A percentile compares a stretch with the other conserved stretches of the same genome.
phyloP scores from a whole-genome alignment of 2,797 vertebrate species.

The Pangasius macronema region DNA sequence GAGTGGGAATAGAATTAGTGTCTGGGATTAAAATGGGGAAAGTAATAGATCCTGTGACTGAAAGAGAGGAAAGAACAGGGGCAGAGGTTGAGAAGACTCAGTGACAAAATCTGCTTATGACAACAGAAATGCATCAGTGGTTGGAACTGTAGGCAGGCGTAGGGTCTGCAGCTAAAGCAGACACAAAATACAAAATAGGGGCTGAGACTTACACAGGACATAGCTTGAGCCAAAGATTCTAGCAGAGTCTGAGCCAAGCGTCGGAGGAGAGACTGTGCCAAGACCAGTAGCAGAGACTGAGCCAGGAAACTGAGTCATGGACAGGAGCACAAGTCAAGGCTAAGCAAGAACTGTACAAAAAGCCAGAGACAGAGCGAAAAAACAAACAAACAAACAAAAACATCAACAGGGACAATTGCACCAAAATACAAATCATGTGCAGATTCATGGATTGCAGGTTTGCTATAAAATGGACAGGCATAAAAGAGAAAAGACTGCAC shows the following conservation, averaged over 20 bases:
- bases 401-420: background rate
- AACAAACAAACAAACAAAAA: background rate
- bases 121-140: background rate
- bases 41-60: background rate
- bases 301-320: constrained; percentile 8
- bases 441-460: background rate
- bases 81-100: background rate
- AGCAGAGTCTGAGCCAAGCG: background rate
- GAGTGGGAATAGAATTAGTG: background rate
- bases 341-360: background rate
- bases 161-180: background rate
- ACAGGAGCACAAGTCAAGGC: background rate
- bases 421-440: background rate
- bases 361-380: background rate
- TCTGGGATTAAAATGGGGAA: background rate
- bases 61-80: background rate
- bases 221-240: background rate
- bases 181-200: background rate
- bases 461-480: no score
- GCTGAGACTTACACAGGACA: background rate
- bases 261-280: background rate
- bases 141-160: background rate
- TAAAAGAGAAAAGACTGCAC: background rate
- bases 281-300: background rate
- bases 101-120: background rate